Percentiles rank a stretch among this genome's conserved stretches.
These are phyloP conservation scores for Elegia similella DNA, from an alignment of 2,888 invertebrate species.

Conservation along the genomic window DNA sequence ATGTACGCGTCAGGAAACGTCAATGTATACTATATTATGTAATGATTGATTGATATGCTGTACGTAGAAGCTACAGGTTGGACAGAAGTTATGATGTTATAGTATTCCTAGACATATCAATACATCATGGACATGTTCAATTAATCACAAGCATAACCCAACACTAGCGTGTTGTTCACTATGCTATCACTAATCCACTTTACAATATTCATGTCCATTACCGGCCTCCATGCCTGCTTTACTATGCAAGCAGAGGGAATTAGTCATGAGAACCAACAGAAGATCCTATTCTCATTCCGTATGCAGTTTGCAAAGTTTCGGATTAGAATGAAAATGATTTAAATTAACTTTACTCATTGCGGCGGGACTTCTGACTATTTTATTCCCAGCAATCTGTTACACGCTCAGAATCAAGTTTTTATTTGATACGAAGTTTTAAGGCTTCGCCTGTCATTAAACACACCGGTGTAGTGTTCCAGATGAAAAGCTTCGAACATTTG, in stretches of 20 bases:
- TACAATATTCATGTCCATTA: conserved; percentile 7
- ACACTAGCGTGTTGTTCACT: too few relatives aligned
- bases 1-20: too few relatives aligned
- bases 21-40: too few relatives aligned
- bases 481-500: too few relatives aligned
- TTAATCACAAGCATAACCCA: not conserved
- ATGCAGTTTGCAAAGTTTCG: conserved; percentile 35
- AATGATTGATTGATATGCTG: too few relatives aligned
- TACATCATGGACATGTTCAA: not conserved
- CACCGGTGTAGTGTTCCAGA: not conserved
- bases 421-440: not conserved
- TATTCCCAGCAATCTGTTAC: not conserved
- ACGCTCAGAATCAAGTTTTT: not conserved
- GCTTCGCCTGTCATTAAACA: not conserved
- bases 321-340: conserved; percentile 20
- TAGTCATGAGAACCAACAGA: conserved; percentile 28
- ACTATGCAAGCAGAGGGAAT: conserved; percentile 32
- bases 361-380: too few relatives aligned
- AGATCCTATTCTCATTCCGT: conserved; percentile 27
- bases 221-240: conserved; percentile 21
- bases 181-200: not conserved
- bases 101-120: not conserved
- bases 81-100: too few relatives aligned
- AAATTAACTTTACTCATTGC: conserved; percentile 15
- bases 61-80: too few relatives aligned